Percentiles rank a stretch among this genome's conserved stretches.
These are phyloP conservation scores for Drosophila atripex DNA, from an alignment of 2,888 invertebrate species.

Conservation along the genomic window DNA sequence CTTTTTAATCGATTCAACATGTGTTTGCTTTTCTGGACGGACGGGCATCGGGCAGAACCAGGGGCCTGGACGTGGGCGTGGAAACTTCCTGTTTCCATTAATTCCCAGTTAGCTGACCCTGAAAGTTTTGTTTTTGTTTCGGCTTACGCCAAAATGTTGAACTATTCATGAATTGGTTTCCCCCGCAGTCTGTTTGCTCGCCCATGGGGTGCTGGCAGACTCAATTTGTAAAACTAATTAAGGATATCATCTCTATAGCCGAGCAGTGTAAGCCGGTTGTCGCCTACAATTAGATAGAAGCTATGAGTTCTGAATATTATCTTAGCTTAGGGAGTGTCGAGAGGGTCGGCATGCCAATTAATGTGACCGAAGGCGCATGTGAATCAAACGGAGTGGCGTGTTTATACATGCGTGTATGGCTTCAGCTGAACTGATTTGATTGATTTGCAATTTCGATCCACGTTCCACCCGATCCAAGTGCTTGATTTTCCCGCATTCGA, in stretches of 20 bases:
- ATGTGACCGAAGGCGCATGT: constrained; percentile 1
- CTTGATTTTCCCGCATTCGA: constrained; percentile 7
- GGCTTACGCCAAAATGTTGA: constrained; percentile 30
- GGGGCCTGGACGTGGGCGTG: not conserved
- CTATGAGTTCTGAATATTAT: too few relatives aligned
- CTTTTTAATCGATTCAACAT: constrained; percentile 34
- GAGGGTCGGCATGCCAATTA: not conserved
- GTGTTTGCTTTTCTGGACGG: constrained; percentile 20
- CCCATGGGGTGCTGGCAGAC: constrained; percentile 28
- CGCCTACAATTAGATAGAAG: constrained; percentile 51
- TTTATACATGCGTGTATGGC: constrained; percentile 51
- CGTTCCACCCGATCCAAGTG: not conserved
- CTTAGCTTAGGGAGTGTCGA: too few relatives aligned
- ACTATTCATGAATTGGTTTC: constrained; percentile 45
- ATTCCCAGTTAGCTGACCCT: constrained; percentile 33
- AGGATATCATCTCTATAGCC: constrained; percentile 36
- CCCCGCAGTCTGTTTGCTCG: constrained; percentile 16
- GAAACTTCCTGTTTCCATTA: constrained; percentile 38
- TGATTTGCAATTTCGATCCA: constrained; percentile 48
- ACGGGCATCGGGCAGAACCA: too few relatives aligned
- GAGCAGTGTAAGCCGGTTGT: constrained; percentile 16
- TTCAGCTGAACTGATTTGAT: constrained; percentile 67
- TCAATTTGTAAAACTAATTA: constrained; percentile 68
- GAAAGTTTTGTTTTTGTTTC: constrained; percentile 36
- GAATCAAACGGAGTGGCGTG: constrained; percentile 24